These are phyloP conservation scores for Andrena chrysosceles DNA, from an alignment of 2,888 invertebrate species.

Conservation along the genomic window DNA sequence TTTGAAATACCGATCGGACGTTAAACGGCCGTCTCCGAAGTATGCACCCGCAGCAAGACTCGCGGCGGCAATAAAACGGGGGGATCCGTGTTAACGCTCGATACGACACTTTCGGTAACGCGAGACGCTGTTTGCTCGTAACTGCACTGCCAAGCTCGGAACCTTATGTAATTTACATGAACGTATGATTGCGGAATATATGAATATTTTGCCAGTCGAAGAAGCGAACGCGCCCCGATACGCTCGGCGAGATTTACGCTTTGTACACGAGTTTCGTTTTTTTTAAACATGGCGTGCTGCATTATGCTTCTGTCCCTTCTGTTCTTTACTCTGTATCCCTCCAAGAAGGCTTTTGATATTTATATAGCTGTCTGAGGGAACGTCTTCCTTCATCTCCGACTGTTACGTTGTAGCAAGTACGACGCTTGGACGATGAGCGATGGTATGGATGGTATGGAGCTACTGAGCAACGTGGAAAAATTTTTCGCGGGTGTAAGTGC, in stretches of 20 bases:
- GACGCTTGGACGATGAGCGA: background rate
- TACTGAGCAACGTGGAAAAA: too few species aligned
- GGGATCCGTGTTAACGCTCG: background rate
- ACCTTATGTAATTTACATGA: constrained; percentile 43
- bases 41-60: background rate
- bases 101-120: constrained; percentile 1
- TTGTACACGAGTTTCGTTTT: background rate
- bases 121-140: background rate
- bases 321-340: background rate
- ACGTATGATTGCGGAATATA: constrained; percentile 15
- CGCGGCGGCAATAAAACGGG: constrained; percentile 3
- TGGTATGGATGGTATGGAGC: background rate
- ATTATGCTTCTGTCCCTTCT: background rate
- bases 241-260: constrained; percentile 7
- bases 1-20: constrained; percentile 16
- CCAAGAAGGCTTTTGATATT: background rate
- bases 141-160: background rate
- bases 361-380: background rate
- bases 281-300: background rate
- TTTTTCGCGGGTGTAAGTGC: too few species aligned
- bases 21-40: background rate
- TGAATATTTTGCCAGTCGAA: constrained; percentile 29
- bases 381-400: background rate
- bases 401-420: background rate
- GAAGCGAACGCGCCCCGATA: background rate